Base-by-base conservation (phyloP, 2,797 vertebrate species). In the Oryzias sinensis region DNA sequence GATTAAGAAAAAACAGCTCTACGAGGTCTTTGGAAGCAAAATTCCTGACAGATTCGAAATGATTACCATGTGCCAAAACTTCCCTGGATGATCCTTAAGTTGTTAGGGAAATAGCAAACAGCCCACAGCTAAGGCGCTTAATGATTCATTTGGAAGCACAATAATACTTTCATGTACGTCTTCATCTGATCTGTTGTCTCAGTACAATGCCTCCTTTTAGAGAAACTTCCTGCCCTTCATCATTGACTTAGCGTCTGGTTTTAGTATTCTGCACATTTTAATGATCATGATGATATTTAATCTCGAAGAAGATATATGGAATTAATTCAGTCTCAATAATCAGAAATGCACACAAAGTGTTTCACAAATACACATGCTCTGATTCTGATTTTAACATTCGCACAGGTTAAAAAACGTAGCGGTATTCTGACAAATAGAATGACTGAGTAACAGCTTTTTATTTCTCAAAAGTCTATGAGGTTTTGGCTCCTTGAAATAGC, bases 131-230 rank as follows among this genome's bases (percentile, higher is more conserved):
- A 61, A 67, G 67, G 54, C 65, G 63, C 50, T 58, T 46, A 52
- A 59, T 60, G 16, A 67, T 66, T 52, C 61, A 41, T 59, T 44
- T 29, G 47, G 14, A 57, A 37, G 63, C 29, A 73, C 43, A 52
- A n/a, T 55, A 37, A 62, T 18, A 73, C 45, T 41, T 6, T 47
- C 51, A 45, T 2, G 16, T 4, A 44, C 62, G 47, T 55, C 60
- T 49, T 49, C 74, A 69, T 75, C 77, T 48, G 24, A 67, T 52
- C 59, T 27, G 24, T 13, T 0, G 62, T 68, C 65, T 72, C 59
- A 55, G 56, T 82, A 76, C 56, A 82, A 70, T 82, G 62, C 72
- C 53, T 76, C 29, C 69, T 81, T 84, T 83, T 75, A 54, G 69
- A 40, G 50, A 72, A 57, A 73, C 55, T 49, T 64, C 74, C 66